These are phyloP conservation scores for Mesaphorura yosii DNA, from an alignment of 1,140 invertebrate genomes.

Conservation along the genomic window DNA sequence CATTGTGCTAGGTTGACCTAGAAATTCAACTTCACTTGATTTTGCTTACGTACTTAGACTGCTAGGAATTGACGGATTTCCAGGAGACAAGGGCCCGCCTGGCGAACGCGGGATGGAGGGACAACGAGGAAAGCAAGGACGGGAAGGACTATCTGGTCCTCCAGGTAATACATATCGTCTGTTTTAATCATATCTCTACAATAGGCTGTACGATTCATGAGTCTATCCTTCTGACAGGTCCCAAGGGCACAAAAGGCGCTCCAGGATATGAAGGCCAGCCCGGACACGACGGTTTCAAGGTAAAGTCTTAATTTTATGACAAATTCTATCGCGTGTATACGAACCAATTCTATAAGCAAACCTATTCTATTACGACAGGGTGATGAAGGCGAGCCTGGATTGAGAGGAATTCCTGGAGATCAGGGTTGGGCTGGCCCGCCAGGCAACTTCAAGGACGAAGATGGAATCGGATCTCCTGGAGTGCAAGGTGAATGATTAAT, in stretches of 20 bases:
- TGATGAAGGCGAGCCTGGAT: constrained; percentile 18
- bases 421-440: constrained; percentile 9
- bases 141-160: constrained; percentile 15
- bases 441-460: neutral
- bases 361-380: constrained; percentile 10
- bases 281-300: constrained; percentile 12
- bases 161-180: constrained; percentile 8
- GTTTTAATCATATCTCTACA: neutral
- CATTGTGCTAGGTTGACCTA: neutral
- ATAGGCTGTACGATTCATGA: neutral
- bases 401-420: constrained; percentile 17
- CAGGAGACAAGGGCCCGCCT: constrained; percentile 13
- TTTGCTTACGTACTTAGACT: neutral
- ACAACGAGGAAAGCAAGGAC: constrained; percentile 24
- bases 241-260: constrained; percentile 24
- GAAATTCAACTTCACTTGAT: neutral
- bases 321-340: too few relatives aligned
- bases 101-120: constrained; percentile 20
- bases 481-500: neutral
- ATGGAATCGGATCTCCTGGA: neutral
- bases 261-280: constrained; percentile 19
- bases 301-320: constrained; percentile 1
- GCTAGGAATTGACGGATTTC: constrained; percentile 5
- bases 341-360: too few relatives aligned
- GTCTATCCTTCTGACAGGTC: neutral